Conservation (phyloP, 2,888 invertebrate species). For the Agrotis puta region DNA sequence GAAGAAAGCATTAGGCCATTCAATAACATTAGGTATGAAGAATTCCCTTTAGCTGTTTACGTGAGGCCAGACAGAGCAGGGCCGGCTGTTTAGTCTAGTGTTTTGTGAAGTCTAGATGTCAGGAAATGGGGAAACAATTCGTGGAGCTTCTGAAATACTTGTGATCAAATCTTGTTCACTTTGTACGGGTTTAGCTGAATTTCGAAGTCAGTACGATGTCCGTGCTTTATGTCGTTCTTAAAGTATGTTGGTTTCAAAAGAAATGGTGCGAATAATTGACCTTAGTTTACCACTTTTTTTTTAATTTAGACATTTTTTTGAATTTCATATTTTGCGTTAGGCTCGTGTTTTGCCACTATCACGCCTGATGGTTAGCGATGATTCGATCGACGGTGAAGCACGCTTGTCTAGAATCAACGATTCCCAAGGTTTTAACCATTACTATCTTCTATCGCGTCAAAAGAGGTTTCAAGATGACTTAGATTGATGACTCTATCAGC, state of each 20-base stretch:
- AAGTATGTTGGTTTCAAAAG: not conserved
- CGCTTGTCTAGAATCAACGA: too few relatives aligned
- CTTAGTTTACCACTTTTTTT: not conserved
- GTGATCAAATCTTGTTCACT: not conserved
- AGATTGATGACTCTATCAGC: too few relatives aligned
- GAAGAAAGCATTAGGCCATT: conserved; percentile 9
- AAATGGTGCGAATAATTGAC: not conserved
- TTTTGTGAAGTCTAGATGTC: conserved; percentile 72
- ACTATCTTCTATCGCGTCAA: not conserved
- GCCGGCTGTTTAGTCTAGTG: conserved; percentile 76
- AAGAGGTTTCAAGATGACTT: not conserved
- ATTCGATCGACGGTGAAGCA: too few relatives aligned
- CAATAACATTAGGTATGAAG: conserved; percentile 19
- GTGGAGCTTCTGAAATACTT: conserved; percentile 28
- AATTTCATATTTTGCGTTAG: too few relatives aligned
- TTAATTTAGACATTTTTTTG: not conserved
- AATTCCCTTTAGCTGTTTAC: conserved; percentile 69
- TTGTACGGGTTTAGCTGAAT: not conserved
- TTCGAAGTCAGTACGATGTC: not conserved
- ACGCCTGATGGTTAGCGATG: too few relatives aligned
- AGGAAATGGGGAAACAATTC: conserved; percentile 57
- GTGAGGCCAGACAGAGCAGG: conserved; percentile 51
- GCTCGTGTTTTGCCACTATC: too few relatives aligned
- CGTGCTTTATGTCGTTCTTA: not conserved
- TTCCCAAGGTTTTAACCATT: too few relatives aligned